Conservation (phyloP, 2,113 vertebrate genomes). For the Philantomba maxwellii region DNA sequence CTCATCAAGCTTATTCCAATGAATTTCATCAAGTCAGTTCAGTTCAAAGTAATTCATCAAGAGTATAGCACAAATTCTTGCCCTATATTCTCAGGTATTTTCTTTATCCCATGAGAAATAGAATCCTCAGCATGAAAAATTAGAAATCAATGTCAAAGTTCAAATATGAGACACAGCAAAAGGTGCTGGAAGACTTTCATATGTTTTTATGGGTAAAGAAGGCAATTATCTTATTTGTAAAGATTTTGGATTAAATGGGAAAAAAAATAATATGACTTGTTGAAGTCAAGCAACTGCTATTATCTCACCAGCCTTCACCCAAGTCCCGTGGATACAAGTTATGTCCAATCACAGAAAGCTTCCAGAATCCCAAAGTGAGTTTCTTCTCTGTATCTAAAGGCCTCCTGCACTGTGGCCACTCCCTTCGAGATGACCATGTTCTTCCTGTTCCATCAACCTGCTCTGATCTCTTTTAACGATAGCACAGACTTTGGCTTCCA, state of each 20-base stretch:
- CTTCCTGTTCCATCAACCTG: not conserved
- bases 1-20: not conserved
- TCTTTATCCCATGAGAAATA: not conserved
- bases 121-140: not conserved
- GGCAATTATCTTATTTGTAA: not conserved
- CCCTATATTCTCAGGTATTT: not conserved
- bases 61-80: not conserved
- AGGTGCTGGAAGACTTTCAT: not conserved
- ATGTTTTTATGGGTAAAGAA: not conserved
- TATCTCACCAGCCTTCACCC: not conserved
- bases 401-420: not conserved
- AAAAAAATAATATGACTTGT: not conserved
- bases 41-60: not conserved
- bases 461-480: not conserved
- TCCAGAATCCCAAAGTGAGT: not conserved
- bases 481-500: not conserved
- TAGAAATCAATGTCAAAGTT: not conserved
- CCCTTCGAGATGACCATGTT: not conserved
- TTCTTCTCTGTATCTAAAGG: not conserved
- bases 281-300: not conserved
- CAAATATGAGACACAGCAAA: not conserved
- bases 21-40: not conserved
- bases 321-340: not conserved
- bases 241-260: not conserved
- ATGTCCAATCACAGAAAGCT: not conserved